These are phyloP conservation scores for Periophthalmodon schlosseri DNA, from an alignment of 2,113 vertebrate species.

Conservation along the genomic window DNA sequence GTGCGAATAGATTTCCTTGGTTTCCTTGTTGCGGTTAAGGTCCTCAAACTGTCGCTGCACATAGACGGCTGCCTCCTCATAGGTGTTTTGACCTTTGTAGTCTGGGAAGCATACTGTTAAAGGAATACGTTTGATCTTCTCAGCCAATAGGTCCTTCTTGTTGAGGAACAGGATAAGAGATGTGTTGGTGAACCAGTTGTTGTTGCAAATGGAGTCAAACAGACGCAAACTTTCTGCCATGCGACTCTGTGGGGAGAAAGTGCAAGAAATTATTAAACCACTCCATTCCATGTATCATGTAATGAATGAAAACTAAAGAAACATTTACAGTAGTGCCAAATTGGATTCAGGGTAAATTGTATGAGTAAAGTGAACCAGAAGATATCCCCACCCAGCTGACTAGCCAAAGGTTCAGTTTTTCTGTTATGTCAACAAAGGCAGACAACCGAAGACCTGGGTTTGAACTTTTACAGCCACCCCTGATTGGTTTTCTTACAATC, in stretches of 20 bases:
- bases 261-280: constrained; percentile 2
- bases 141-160: constrained; percentile 99
- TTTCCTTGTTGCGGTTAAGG: constrained; percentile 99
- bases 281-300: not conserved
- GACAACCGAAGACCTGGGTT: constrained; percentile 39
- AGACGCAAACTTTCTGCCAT: constrained; percentile 99
- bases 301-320: constrained; percentile 10
- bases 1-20: constrained; percentile 99
- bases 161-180: constrained; percentile 99
- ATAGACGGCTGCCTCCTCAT: constrained; percentile 96
- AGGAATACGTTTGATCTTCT: constrained; percentile 98
- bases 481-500: constrained; percentile 7
- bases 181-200: constrained; percentile 99
- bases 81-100: constrained; percentile 98
- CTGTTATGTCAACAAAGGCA: constrained; percentile 64
- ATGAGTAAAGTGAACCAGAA: constrained; percentile 14
- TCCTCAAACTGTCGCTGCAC: constrained; percentile 99
- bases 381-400: constrained; percentile 21
- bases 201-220: constrained; percentile 99
- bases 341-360: constrained; percentile 18
- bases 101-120: constrained; percentile 96
- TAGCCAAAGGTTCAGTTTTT: constrained; percentile 27
- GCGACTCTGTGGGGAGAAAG: constrained; percentile 82
- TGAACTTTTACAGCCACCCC: constrained; percentile 43
- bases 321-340: not conserved